Base-by-base conservation (phyloP, 2,888 invertebrate species). In the Torymus auratus region DNA sequence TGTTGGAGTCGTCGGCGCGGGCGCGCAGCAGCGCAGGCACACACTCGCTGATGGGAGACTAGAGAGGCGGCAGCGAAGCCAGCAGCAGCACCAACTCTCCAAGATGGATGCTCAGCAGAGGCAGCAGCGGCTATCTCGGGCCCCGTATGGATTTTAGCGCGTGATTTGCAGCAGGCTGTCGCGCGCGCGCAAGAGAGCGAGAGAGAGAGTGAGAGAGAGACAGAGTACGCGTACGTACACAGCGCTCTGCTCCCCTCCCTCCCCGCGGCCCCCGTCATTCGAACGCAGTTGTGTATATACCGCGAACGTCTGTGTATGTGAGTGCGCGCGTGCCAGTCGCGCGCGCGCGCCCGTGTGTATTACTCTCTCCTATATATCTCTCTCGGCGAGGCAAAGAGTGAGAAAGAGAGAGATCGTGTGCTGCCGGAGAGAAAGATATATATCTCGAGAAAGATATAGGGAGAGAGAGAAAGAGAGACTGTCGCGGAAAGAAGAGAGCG, bases 101-200 rank as follows among this genome's bases (percentile, higher is more conserved):
- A 89, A 89, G 88, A 89, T 89, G 89, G 89, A 87, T 86, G 88
- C 87, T 87, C 80, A 80, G 73, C 81, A 83, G 81, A 78, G 13
- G 58, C 68, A 64, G 80, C 83, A 80, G 75, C 67, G 67, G 73
- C 41, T 83, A 28, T 60, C 61, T 53, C n/a, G 58, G 55, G 41
- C 41, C 41, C 41, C 41, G 85, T 87, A 86, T 87, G 87, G 86
- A 86, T 86, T 86, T 86, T 85, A 85, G 86, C 86, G 88, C 88
- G 88, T 88, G 87, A 87, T 87, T 86, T 61, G 67, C 67, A 17
- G 41, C 41, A 41, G 41, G 41, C 41, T 41, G 41, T 7, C 41
- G 41, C 41, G 41, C 41, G 41, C 41, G 5, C 41, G 41, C 28
- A n/a, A n/a, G n/a, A n/a, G 28, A 1, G 28, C 20, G 55, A 65